Percentiles rank a stretch among this genome's conserved stretches.
Evolutionary conservation across 64 coral and sea anemone species (phyloP).

Genomic region (Anthopleura sola): DNA sequence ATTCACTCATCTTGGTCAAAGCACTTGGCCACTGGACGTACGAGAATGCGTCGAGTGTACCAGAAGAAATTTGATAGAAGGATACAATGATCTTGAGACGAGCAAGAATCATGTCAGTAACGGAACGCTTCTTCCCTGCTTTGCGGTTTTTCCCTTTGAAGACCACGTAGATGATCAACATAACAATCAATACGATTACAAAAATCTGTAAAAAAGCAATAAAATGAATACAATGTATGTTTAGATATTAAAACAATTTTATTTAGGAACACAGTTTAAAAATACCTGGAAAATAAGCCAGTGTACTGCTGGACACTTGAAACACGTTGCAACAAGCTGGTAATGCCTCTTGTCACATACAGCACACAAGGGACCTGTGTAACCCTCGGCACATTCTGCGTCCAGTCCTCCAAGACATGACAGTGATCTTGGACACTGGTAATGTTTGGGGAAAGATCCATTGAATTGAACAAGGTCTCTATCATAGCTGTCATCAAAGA

Average conservation of each 20-base stretch:
- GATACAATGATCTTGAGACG: too few relatives aligned
- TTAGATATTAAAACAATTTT: too few relatives aligned
- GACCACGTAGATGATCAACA: too few relatives aligned
- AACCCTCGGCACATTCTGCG: slow-evolving; percentile 29
- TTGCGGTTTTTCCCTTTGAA: too few relatives aligned
- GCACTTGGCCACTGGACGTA: slow-evolving; percentile 47
- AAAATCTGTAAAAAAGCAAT: slow-evolving; percentile 22
- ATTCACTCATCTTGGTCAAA: slow-evolving; percentile 15
- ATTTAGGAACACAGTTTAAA: too few relatives aligned
- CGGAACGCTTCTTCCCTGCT: too few relatives aligned
- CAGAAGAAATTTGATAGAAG: too few relatives aligned
- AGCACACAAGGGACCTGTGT: slow-evolving; percentile 44
- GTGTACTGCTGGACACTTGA: slow-evolving; percentile 8
- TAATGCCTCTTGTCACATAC: slow-evolving; percentile 44
- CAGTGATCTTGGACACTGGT: slow-evolving; percentile 13
- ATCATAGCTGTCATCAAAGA: slow-evolving; percentile 15
- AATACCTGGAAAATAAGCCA: slow-evolving; percentile 44
- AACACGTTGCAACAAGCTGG: slow-evolving; percentile 27
- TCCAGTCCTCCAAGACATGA: slow-evolving; percentile 46
- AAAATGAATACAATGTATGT: too few relatives aligned
- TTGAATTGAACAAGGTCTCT: slow-evolving; percentile 14
- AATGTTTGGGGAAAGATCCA: slow-evolving; percentile 16
- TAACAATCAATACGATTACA: too few relatives aligned
- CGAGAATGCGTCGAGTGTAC: slow-evolving; percentile 29
- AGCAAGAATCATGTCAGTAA: slow-evolving; percentile 55